Conservation (phyloP, 2,113 vertebrate species). For the Stercorarius parasiticus region DNA sequence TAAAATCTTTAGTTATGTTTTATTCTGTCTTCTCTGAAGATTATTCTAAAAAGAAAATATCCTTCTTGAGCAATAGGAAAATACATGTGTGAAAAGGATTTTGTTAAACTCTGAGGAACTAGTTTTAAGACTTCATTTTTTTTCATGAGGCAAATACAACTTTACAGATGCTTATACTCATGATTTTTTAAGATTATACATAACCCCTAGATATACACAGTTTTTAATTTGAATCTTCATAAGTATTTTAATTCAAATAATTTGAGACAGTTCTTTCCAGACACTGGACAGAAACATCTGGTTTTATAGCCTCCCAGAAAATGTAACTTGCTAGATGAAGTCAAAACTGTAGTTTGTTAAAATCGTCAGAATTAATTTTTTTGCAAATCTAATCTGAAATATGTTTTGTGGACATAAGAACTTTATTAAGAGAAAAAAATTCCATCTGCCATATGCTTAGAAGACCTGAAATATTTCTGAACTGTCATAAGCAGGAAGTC, state of each 20-base stretch:
- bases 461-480: background rate
- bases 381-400: background rate
- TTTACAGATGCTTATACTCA: background rate
- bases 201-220: background rate
- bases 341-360: background rate
- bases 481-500: background rate
- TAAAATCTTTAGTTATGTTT: background rate
- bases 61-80: background rate
- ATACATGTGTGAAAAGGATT: background rate
- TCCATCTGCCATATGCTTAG: background rate
- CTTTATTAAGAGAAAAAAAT: background rate
- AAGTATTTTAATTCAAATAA: background rate
- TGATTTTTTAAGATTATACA: background rate
- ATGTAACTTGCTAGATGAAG: background rate
- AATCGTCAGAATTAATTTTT: background rate
- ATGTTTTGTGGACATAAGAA: background rate
- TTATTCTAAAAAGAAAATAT: background rate
- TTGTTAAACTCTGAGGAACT: background rate
- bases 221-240: background rate
- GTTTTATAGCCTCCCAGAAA: background rate
- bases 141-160: background rate
- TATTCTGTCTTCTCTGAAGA: background rate
- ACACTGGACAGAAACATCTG: background rate
- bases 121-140: background rate
- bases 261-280: background rate